Percentiles rank a stretch among this genome's conserved stretches.
Conservation (phyloP, 2,888 invertebrate genomes). For the Drosophila mettleri region DNA sequence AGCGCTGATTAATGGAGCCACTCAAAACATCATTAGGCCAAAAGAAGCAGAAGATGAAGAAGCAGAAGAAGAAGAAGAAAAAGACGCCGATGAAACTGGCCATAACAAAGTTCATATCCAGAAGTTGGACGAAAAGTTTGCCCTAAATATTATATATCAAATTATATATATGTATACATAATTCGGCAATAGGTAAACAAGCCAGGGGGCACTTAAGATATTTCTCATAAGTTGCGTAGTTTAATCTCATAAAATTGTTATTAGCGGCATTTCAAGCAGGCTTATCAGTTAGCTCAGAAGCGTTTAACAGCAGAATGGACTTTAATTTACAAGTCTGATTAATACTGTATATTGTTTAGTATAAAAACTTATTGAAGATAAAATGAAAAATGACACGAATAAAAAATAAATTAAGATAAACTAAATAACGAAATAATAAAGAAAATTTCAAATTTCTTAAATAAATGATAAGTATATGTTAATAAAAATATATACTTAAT, state of each 20-base stretch:
- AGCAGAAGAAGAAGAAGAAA: not conserved
- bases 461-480: no score
- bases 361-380: no score
- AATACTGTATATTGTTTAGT: not conserved
- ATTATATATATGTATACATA: not conserved
- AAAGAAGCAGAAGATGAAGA: not conserved
- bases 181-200: not conserved
- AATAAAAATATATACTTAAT: no score
- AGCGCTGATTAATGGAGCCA: constrained; percentile 71
- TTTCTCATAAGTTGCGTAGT: not conserved
- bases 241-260: constrained; percentile 2
- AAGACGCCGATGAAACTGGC: constrained; percentile 9
- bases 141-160: not conserved
- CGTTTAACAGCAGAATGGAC: not conserved
- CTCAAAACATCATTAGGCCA: constrained; percentile 52
- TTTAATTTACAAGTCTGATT: not conserved
- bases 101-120: constrained; percentile 23
- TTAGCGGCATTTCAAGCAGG: no score
- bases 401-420: no score
- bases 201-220: not conserved
- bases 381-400: no score
- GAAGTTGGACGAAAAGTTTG: constrained; percentile 2
- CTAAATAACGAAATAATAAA: no score
- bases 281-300: not conserved
- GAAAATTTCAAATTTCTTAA: no score